Conservation (phyloP, 2,113 vertebrate species). For the Zapornia atra region DNA sequence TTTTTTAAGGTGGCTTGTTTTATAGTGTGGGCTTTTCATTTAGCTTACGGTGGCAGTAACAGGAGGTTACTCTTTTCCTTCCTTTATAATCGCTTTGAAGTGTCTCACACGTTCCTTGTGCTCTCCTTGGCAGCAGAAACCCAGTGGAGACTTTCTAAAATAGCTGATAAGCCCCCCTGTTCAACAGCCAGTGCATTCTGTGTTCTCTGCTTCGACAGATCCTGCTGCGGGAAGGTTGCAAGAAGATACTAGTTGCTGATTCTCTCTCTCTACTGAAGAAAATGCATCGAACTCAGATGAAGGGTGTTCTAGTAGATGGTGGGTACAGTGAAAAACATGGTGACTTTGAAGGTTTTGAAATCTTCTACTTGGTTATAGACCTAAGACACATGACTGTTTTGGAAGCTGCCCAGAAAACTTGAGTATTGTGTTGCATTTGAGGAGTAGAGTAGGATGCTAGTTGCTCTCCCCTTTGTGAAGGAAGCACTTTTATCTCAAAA, state of each 20-base stretch:
- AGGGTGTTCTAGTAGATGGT: conserved; percentile 92
- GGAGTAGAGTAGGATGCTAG: not conserved
- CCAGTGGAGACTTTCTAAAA: not conserved
- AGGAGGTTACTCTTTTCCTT: not conserved
- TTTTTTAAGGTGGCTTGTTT: not conserved
- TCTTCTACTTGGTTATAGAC: not conserved
- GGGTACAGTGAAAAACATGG: not conserved
- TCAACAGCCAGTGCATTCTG: not conserved
- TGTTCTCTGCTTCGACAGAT: conserved; percentile 79
- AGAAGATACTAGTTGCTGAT: conserved; percentile 97
- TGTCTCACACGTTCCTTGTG: not conserved
- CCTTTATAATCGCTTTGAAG: not conserved
- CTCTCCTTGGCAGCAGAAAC: not conserved
- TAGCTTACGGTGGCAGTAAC: not conserved
- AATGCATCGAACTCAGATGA: conserved; percentile 96
- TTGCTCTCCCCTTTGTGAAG: not conserved
- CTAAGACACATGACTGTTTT: not conserved
- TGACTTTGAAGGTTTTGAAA: not conserved
- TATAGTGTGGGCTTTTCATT: not conserved
- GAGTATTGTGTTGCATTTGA: not conserved
- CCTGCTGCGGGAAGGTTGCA: conserved; percentile 93
- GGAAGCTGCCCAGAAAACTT: not conserved
- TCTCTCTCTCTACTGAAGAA: conserved; percentile 93
- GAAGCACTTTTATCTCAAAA: not conserved
- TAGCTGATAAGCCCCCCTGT: not conserved